Percentiles rank a stretch among this genome's conserved stretches.
These are phyloP conservation scores for Poeciliopsis occidentalis DNA, from an alignment of 2,113 vertebrate species.

Conservation along the genomic window DNA sequence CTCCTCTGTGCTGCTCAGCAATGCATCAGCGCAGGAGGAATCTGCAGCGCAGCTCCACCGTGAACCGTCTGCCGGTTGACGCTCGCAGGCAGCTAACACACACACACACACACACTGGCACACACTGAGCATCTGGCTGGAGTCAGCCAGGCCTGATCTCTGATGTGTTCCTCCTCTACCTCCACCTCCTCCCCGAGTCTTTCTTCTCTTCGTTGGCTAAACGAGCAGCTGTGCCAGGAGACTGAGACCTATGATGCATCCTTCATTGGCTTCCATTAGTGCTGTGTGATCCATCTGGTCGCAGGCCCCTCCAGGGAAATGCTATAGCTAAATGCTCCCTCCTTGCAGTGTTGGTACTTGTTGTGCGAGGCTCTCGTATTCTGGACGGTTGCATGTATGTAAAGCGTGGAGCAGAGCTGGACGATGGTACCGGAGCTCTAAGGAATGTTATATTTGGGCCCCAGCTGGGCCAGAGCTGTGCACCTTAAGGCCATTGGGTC, in stretches of 20 bases:
- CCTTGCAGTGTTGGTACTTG: conserved; percentile 25
- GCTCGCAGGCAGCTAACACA: conserved; percentile 19
- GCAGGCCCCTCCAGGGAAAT: conserved; percentile 61
- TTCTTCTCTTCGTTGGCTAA: conserved; percentile 65
- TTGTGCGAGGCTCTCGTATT: conserved; percentile 37
- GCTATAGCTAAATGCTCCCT: conserved; percentile 65
- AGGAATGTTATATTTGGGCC: neutral
- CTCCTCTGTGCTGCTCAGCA: neutral
- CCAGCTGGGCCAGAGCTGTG: neutral
- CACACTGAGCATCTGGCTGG: conserved; percentile 50
- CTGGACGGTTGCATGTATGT: conserved; percentile 61
- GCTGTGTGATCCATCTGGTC: conserved; percentile 72
- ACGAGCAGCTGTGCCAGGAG: conserved; percentile 72
- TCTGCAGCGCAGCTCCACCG: conserved; percentile 4
- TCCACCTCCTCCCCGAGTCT: conserved; percentile 5
- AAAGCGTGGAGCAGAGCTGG: conserved; percentile 45
- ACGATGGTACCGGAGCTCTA: neutral
- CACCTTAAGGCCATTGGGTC: neutral
- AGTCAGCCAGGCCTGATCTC: conserved; percentile 52
- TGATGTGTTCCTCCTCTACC: conserved; percentile 19
- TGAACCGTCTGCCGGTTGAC: neutral
- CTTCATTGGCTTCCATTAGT: conserved; percentile 72
- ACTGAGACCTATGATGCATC: conserved; percentile 56
- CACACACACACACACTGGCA: conserved; percentile 28
- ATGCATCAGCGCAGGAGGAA: conserved; percentile 27